Conservation (phyloP, 92 coral and sea anemone genomes). For the Meandrina meandrites region DNA sequence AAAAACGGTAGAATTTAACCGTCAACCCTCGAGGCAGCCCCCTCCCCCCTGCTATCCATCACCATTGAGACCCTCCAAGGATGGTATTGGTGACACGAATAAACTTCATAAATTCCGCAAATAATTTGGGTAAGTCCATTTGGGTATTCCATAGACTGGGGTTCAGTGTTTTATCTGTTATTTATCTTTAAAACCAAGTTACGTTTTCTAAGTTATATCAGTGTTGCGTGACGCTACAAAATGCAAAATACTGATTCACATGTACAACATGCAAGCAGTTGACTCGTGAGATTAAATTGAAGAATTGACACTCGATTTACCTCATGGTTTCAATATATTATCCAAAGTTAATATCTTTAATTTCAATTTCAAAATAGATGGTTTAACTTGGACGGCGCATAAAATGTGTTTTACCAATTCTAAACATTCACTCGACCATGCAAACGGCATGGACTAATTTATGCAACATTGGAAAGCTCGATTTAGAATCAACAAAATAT, state of each 20-base stretch:
- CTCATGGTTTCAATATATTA: not conserved
- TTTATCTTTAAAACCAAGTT: not conserved
- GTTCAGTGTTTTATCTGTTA: too few relatives aligned
- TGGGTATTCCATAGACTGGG: too few relatives aligned
- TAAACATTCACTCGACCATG: not conserved
- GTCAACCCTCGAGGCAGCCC: too few relatives aligned
- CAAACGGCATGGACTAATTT: not conserved
- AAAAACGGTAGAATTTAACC: too few relatives aligned
- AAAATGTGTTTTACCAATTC: not conserved
- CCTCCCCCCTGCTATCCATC: too few relatives aligned
- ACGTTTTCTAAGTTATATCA: too few relatives aligned
- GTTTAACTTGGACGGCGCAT: not conserved
- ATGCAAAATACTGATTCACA: not conserved
- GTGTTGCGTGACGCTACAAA: slow-evolving; percentile 19
- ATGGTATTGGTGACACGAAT: too few relatives aligned
- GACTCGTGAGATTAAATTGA: not conserved
- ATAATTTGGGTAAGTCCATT: too few relatives aligned
- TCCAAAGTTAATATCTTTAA: too few relatives aligned
- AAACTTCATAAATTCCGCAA: too few relatives aligned
- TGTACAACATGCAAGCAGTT: not conserved
- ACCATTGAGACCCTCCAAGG: too few relatives aligned
- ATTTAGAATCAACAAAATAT: not conserved
- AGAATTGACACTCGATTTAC: not conserved
- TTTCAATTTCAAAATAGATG: too few relatives aligned
- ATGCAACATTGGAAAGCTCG: not conserved